Percentiles rank a stretch among this genome's conserved stretches.
These are phyloP conservation scores for Agapetus fuscipes DNA, from an alignment of 2,888 invertebrate species.

Conservation along the genomic window DNA sequence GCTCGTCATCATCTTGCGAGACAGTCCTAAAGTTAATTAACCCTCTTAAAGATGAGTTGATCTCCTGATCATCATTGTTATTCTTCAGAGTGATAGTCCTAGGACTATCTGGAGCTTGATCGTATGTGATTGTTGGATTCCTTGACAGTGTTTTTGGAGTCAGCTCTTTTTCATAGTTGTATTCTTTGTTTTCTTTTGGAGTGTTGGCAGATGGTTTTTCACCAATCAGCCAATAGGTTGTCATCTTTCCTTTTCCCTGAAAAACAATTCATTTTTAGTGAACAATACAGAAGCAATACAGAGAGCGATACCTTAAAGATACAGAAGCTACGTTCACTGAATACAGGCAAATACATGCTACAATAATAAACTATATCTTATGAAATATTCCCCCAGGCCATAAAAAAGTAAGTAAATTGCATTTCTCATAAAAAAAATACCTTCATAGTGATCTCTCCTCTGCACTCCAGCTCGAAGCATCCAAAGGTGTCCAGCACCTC, in stretches of 20 bases:
- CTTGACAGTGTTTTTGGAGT: constrained; percentile 15
- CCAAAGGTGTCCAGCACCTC: constrained; percentile 75
- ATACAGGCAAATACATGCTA: no score
- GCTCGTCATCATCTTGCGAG: constrained; percentile 17
- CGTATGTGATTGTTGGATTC: constrained; percentile 21
- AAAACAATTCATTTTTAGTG: constrained; percentile 22
- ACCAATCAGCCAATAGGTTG: constrained; percentile 79
- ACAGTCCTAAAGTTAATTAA: constrained; percentile 7
- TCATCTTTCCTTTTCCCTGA: constrained; percentile 82
- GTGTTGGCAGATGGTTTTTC: constrained; percentile 40
- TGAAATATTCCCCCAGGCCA: no score
- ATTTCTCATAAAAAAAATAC: constrained; percentile 48
- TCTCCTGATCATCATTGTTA: background rate
- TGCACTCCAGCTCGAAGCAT: constrained; percentile 70
- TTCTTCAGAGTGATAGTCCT: constrained; percentile 3
- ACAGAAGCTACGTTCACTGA: no score
- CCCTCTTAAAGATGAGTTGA: constrained; percentile 1
- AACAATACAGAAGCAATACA: no score
- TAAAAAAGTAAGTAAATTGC: background rate
- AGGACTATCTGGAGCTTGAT: constrained; percentile 20
- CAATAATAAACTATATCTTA: no score
- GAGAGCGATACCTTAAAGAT: no score
- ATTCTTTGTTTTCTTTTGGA: constrained; percentile 1
- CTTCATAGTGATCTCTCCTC: constrained; percentile 90
- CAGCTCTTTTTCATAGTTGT: constrained; percentile 4